A percentile compares a stretch with the other conserved stretches of the same genome.
These are phyloP conservation scores for Hemichromis elongatus DNA, from an alignment of 2,113 vertebrate genomes.

Conservation along the genomic window DNA sequence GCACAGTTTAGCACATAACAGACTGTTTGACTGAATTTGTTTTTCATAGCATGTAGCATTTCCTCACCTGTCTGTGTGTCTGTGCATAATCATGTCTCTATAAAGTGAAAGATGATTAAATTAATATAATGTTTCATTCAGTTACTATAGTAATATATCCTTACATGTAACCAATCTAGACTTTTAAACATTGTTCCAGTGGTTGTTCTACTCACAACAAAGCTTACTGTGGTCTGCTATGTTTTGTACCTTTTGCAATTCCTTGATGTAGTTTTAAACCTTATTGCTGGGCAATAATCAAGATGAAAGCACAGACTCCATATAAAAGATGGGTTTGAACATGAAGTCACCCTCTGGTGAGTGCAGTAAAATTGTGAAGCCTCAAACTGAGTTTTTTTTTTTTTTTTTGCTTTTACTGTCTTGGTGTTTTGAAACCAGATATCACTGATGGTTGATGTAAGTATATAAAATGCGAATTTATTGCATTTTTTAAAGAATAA, in stretches of 20 bases:
- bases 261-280: neutral
- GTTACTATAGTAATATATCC: neutral
- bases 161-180: neutral
- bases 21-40: neutral
- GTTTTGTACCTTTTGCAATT: neutral
- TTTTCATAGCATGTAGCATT: neutral
- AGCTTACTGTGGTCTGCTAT: neutral
- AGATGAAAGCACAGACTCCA: neutral
- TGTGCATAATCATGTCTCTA: neutral
- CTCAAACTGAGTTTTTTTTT: rapidly evolving
- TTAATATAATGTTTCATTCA: neutral
- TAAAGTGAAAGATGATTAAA: neutral
- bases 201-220: neutral
- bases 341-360: neutral
- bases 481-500: neutral
- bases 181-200: neutral
- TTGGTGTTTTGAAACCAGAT: neutral
- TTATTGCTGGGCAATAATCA: neutral
- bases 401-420: neutral
- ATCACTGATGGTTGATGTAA: neutral
- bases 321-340: neutral
- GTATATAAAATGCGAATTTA: neutral
- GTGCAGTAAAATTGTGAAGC: neutral
- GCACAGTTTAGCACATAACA: neutral
- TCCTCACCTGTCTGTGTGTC: neutral